Evolutionary conservation across 2,888 invertebrate species (phyloP).

Genomic region (Agapetus fuscipes): DNA sequence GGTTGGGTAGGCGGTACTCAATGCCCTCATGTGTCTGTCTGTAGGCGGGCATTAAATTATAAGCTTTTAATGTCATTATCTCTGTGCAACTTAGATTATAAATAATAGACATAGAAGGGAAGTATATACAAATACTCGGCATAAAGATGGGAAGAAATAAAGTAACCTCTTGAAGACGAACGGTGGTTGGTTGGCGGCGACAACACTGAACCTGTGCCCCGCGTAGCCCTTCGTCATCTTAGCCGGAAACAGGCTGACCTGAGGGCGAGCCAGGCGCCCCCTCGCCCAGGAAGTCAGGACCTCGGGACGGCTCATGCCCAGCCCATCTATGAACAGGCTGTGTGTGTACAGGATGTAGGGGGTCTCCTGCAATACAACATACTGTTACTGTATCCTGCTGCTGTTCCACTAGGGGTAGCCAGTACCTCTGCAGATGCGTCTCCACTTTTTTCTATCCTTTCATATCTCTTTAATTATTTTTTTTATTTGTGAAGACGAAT

Average conservation of each 20-base stretch:
- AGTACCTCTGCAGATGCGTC: no score
- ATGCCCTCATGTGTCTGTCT: no score
- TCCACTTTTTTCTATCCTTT: no score
- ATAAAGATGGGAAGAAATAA: neutral
- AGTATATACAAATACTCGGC: neutral
- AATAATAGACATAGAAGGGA: neutral
- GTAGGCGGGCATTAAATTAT: no score
- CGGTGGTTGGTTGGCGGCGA: constrained; percentile 64
- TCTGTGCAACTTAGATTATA: neutral
- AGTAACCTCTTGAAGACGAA: constrained; percentile 56
- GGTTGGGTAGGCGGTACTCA: constrained; percentile 56
- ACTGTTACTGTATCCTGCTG: no score
- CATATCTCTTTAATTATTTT: no score
- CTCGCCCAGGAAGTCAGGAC: constrained; percentile 64
- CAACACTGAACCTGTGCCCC: constrained; percentile 62
- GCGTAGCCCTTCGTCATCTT: constrained; percentile 62
- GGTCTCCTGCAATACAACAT: constrained; percentile 43
- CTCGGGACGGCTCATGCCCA: constrained; percentile 57
- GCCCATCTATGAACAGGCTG: constrained; percentile 59
- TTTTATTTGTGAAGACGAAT: no score
- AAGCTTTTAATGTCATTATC: no score
- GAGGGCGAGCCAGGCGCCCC: constrained; percentile 49
- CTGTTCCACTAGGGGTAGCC: no score
- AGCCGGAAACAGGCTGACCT: constrained; percentile 55
- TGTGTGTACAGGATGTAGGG: constrained; percentile 69